Percentiles rank a stretch among this genome's conserved stretches.
Evolutionary conservation across 2,113 vertebrate species (phyloP).

Genomic region (Dermatemys mawii): DNA sequence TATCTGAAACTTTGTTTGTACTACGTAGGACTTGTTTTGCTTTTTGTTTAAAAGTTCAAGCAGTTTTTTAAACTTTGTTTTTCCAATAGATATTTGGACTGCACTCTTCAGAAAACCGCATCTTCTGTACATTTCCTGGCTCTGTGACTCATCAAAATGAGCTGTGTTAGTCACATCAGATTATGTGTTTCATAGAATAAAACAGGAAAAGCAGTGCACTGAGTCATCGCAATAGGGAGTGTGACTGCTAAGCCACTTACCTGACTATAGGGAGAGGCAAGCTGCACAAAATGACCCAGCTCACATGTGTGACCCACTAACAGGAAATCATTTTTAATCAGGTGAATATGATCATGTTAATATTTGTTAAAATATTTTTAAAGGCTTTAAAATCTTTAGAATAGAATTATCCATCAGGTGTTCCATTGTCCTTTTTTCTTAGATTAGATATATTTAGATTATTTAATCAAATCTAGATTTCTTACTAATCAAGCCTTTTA

Average conservation of each 20-base stretch:
- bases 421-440: not conserved
- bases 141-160: conserved; percentile 60
- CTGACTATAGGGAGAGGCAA: not conserved
- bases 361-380: not conserved
- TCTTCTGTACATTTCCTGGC: conserved; percentile 28
- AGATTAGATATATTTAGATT: not conserved
- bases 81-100: not conserved
- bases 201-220: conserved; percentile 40
- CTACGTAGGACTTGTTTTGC: not conserved
- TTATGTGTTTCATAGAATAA: conserved; percentile 17
- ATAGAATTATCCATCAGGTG: not conserved
- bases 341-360: not conserved
- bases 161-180: conserved; percentile 49
- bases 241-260: not conserved
- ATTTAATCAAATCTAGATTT: not conserved
- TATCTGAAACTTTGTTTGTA: not conserved
- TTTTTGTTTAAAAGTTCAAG: not conserved
- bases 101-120: not conserved
- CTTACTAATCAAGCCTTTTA: not conserved
- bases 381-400: not conserved
- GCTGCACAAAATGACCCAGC: not conserved
- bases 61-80: not conserved
- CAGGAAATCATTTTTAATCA: conserved; percentile 18
- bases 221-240: conserved; percentile 37
- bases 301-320: conserved; percentile 8